phyloP scores from a whole-genome alignment of 2,888 invertebrate genomes.

The Julus scanicus region DNA sequence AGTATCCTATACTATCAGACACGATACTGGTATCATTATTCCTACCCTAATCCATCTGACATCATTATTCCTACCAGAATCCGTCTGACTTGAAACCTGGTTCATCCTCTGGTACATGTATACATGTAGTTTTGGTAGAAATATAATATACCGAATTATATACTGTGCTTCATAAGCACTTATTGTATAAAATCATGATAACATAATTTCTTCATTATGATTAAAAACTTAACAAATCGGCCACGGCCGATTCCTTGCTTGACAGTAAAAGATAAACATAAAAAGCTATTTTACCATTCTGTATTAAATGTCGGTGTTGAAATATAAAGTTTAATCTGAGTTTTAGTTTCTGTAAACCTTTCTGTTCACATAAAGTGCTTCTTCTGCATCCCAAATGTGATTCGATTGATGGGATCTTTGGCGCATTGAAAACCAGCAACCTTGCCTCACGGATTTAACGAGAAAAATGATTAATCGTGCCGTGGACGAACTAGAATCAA shows the following conservation, averaged over 20 bases:
- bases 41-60: too few species aligned
- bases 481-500: conserved; percentile 17
- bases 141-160: too few species aligned
- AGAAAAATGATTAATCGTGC: conserved; percentile 42
- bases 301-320: background rate
- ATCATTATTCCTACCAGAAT: too few species aligned
- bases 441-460: conserved; percentile 36
- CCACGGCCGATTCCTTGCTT: background rate
- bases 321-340: conserved; percentile 14
- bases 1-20: too few species aligned
- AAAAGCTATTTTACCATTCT: background rate
- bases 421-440: conserved; percentile 21
- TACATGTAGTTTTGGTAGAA: too few species aligned
- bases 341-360: background rate
- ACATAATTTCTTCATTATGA: background rate
- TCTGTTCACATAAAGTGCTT: background rate
- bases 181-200: background rate
- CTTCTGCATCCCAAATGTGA: background rate
- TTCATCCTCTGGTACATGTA: too few species aligned
- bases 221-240: background rate
- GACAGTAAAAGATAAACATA: background rate
- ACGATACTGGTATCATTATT: too few species aligned
- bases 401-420: conserved; percentile 30
- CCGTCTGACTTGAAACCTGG: too few species aligned
- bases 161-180: too few species aligned